Conservation (phyloP, 2,797 vertebrate genomes). For the Cercopithecus petaurista region DNA sequence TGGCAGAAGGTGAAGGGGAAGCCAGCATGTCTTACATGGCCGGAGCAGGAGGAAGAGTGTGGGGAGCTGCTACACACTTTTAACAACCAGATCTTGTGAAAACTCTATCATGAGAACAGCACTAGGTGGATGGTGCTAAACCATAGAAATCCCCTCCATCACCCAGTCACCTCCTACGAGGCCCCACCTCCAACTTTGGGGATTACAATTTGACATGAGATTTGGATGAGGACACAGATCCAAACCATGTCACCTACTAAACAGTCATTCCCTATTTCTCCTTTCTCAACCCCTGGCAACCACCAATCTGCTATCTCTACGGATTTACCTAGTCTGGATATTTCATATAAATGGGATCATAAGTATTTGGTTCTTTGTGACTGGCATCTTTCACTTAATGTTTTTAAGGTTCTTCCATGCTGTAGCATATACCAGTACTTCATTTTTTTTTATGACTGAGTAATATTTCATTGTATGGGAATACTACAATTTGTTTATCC, state of each 20-base stretch:
- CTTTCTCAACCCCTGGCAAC: background rate
- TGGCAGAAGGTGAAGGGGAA: background rate
- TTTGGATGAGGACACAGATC: background rate
- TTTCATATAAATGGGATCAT: background rate
- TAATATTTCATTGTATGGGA: slow-evolving; percentile 7
- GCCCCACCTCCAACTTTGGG: background rate
- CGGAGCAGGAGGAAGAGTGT: background rate
- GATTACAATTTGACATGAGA: background rate
- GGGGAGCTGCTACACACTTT: background rate
- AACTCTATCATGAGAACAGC: background rate
- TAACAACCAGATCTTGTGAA: background rate
- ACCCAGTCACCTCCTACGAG: background rate
- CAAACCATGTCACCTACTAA: background rate
- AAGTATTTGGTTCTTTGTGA: background rate
- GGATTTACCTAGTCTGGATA: background rate
- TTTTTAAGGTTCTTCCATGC: background rate
- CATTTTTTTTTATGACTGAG: slow-evolving; percentile 32
- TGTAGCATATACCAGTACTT: background rate
- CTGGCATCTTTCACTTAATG: background rate
- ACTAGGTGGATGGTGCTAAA: background rate
- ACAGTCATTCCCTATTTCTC: background rate
- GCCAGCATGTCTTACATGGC: background rate
- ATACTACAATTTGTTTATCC: background rate
- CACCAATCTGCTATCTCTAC: background rate
- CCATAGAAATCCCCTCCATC: background rate